Conservation (phyloP, 2,888 invertebrate genomes). For the Eudasyphora cyanicolor region DNA sequence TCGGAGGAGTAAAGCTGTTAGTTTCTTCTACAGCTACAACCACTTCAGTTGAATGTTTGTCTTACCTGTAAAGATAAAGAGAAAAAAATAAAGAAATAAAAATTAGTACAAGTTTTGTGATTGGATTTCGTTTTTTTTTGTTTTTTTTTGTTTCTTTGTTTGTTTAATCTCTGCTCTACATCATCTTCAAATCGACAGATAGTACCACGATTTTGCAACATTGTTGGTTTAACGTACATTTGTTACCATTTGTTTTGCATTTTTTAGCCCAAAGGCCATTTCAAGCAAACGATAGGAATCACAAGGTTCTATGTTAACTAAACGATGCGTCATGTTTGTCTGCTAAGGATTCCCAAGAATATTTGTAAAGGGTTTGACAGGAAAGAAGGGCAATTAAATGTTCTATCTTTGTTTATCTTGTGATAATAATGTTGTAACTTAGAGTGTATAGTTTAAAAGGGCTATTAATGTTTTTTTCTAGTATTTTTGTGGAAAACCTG, state of each 20-base stretch:
- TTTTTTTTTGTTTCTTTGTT: too few relatives aligned
- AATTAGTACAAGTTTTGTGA: slow-evolving; percentile 38
- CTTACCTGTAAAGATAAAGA: slow-evolving; percentile 61
- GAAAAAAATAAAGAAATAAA: slow-evolving; percentile 29
- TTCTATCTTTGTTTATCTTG: too few relatives aligned
- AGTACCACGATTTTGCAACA: slow-evolving; percentile 23
- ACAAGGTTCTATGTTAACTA: background rate
- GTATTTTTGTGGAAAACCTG: too few relatives aligned
- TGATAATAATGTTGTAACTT: too few relatives aligned
- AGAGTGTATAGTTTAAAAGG: too few relatives aligned
- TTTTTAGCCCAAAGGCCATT: background rate
- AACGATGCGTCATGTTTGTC: slow-evolving; percentile 3
- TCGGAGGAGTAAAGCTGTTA: background rate
- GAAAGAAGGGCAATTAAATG: too few relatives aligned
- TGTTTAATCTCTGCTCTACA: too few relatives aligned
- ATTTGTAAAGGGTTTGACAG: too few relatives aligned
- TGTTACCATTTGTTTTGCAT: background rate
- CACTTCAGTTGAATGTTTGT: background rate
- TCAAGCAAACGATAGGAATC: background rate
- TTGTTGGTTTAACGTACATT: slow-evolving; percentile 21
- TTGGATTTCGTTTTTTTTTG: background rate
- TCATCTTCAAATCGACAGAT: background rate
- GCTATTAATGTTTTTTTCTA: too few relatives aligned
- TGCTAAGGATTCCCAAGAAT: too few relatives aligned
- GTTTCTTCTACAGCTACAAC: too few relatives aligned